Conservation (phyloP, 2,797 vertebrate genomes). For the Neoniphon sammara region DNA sequence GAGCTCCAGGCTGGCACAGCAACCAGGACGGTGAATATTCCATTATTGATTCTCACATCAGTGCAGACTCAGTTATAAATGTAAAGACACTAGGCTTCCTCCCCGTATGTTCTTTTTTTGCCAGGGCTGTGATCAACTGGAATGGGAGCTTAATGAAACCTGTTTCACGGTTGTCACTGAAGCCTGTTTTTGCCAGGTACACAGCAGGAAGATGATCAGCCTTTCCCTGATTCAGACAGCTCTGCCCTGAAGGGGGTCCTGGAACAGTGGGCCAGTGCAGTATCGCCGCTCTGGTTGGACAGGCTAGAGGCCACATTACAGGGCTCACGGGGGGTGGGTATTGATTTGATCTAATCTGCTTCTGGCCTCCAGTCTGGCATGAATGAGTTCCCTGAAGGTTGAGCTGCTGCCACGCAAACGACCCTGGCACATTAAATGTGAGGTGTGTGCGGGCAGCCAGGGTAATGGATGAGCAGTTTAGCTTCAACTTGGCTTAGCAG, state of each 20-base stretch:
- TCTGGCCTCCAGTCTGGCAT: slow-evolving; percentile 69
- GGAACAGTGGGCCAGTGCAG: slow-evolving; percentile 57
- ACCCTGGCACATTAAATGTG: slow-evolving; percentile 80
- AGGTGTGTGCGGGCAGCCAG: slow-evolving; percentile 66
- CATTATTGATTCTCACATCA: slow-evolving; percentile 75
- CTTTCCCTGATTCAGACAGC: slow-evolving; percentile 71
- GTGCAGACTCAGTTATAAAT: slow-evolving; percentile 56
- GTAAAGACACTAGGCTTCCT: slow-evolving; percentile 56
- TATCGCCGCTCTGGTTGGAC: slow-evolving; percentile 61
- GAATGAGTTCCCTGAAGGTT: slow-evolving; percentile 78
- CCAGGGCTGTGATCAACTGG: slow-evolving; percentile 73
- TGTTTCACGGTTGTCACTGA: slow-evolving; percentile 68
- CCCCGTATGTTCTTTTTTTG: slow-evolving; percentile 63
- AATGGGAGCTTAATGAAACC: slow-evolving; percentile 77
- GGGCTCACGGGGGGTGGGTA: slow-evolving; percentile 63
- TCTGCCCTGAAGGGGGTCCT: slow-evolving; percentile 75
- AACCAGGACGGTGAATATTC: slow-evolving; percentile 69
- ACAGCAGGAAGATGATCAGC: slow-evolving; percentile 79
- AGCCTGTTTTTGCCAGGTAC: slow-evolving; percentile 76
- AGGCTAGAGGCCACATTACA: slow-evolving; percentile 73
- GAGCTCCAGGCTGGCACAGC: slow-evolving; percentile 54
- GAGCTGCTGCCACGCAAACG: slow-evolving; percentile 79
- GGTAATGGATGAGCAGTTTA: slow-evolving; percentile 78
- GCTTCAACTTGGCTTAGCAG: slow-evolving; percentile 72
- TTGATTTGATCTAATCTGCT: slow-evolving; percentile 83